A percentile compares a stretch with the other conserved stretches of the same genome.
phyloP scores from a whole-genome alignment of 2,113 vertebrate species.

The Hippocampus abdominalis region DNA sequence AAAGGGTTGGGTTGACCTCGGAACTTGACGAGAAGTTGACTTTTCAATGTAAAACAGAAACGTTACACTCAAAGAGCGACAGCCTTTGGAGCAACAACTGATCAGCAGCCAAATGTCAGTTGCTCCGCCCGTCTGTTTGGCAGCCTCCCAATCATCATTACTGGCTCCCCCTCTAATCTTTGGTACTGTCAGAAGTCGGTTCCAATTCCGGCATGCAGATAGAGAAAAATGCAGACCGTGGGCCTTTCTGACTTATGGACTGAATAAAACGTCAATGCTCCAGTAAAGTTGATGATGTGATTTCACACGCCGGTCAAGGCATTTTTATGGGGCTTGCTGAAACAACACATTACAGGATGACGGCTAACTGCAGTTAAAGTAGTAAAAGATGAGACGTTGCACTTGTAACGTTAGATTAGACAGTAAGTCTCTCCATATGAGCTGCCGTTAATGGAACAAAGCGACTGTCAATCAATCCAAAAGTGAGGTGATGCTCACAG shows the following conservation, averaged over 20 bases:
- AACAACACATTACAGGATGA: not conserved
- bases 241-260: conserved; percentile 5
- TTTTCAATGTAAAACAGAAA: conserved; percentile 1
- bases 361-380: conserved; percentile 2
- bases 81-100: conserved; percentile 6
- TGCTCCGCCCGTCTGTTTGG: conserved; percentile 7
- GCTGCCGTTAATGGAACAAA: not conserved
- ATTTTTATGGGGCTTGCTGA: conserved; percentile 6
- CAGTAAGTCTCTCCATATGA: not conserved
- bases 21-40: not conserved
- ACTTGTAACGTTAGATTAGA: not conserved
- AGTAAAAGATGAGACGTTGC: not conserved
- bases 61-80: not conserved
- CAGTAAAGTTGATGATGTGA: conserved; percentile 10
- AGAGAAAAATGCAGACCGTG: not conserved
- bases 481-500: not conserved
- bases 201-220: conserved; percentile 1
- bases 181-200: conserved; percentile 3
- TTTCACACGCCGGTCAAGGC: conserved; percentile 3
- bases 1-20: not conserved
- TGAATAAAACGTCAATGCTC: conserved; percentile 7
- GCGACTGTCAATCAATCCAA: not conserved
- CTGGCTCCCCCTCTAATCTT: conserved; percentile 11
- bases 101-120: conserved; percentile 1
- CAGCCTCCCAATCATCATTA: conserved; percentile 7